Percentiles rank a stretch among this genome's conserved stretches.
Evolutionary conservation across 2,113 vertebrate genomes (phyloP).

Genomic region (Caloenas nicobarica): DNA sequence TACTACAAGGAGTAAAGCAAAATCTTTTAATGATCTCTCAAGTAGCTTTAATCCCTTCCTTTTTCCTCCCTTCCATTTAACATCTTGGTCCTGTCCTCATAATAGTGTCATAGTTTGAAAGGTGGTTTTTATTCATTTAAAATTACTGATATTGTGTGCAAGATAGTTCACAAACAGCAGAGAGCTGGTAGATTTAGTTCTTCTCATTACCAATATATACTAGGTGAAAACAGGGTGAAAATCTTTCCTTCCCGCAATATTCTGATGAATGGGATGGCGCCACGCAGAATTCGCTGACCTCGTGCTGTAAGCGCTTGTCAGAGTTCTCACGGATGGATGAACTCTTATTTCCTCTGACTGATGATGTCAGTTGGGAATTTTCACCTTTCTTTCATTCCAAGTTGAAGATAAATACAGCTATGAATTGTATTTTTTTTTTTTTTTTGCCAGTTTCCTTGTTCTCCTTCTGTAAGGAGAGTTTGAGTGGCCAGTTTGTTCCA

Average conservation of each 20-base stretch:
- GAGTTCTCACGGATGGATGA: constrained; percentile 43
- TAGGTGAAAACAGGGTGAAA: not conserved
- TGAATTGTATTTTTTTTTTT: not conserved
- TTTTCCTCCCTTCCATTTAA: not conserved
- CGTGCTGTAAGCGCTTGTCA: not conserved
- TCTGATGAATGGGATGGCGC: not conserved
- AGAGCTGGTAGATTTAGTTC: not conserved
- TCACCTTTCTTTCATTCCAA: constrained; percentile 39
- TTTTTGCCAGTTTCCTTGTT: not conserved
- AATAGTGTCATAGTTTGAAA: not conserved
- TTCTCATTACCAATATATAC: not conserved
- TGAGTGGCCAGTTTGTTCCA: not conserved
- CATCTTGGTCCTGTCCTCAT: not conserved
- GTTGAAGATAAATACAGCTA: constrained; percentile 5
- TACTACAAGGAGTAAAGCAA: not conserved
- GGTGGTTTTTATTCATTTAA: not conserved
- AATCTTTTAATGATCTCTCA: not conserved
- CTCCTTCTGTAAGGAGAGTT: not conserved
- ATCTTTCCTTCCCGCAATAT: not conserved
- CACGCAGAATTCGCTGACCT: constrained; percentile 1
- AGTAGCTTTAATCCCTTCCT: not conserved
- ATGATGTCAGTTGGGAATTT: constrained; percentile 58
- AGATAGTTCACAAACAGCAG: not conserved
- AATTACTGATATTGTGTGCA: accelerated
- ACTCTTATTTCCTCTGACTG: constrained; percentile 48